Conservation (phyloP, 2,888 invertebrate genomes). For the Boloria selene region DNA sequence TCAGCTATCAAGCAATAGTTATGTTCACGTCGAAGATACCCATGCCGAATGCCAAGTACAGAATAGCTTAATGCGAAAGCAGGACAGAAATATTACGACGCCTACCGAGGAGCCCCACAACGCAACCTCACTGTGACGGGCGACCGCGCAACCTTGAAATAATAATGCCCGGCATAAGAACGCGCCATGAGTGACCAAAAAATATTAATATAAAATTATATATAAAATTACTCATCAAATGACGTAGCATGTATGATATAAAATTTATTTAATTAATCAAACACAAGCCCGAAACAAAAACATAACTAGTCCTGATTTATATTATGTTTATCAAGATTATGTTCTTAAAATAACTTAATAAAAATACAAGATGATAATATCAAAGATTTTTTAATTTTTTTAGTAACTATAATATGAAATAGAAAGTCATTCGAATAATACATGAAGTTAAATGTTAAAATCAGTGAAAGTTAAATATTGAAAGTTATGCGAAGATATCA, state of each 20-base stretch:
- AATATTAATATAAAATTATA: slow-evolving; percentile 71
- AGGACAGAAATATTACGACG: slow-evolving; percentile 78
- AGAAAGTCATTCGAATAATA: slow-evolving; percentile 7
- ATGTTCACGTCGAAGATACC: slow-evolving; percentile 54
- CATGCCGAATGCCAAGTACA: slow-evolving; percentile 76
- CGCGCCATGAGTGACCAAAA: slow-evolving; percentile 80
- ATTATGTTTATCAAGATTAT: too few relatives aligned
- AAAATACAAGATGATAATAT: too few relatives aligned
- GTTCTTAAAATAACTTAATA: too few relatives aligned
- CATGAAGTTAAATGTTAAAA: slow-evolving; percentile 49
- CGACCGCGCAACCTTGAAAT: slow-evolving; percentile 82
- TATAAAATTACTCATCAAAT: slow-evolving; percentile 46
- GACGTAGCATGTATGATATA: too few relatives aligned
- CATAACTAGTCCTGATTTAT: too few relatives aligned
- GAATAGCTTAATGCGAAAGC: slow-evolving; percentile 74
- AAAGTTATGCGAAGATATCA: slow-evolving; percentile 74
- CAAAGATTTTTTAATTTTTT: not conserved
- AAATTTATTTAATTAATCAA: too few relatives aligned
- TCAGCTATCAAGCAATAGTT: slow-evolving; percentile 65
- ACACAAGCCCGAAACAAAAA: too few relatives aligned
- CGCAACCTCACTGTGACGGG: slow-evolving; percentile 78
- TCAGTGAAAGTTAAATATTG: slow-evolving; percentile 74
- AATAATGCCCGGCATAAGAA: slow-evolving; percentile 82
- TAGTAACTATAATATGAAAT: not conserved
- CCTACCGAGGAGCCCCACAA: slow-evolving; percentile 81